These are phyloP conservation scores for Lordiphosa fenestrarum DNA, from an alignment of 2,888 invertebrate genomes.

Conservation along the genomic window DNA sequence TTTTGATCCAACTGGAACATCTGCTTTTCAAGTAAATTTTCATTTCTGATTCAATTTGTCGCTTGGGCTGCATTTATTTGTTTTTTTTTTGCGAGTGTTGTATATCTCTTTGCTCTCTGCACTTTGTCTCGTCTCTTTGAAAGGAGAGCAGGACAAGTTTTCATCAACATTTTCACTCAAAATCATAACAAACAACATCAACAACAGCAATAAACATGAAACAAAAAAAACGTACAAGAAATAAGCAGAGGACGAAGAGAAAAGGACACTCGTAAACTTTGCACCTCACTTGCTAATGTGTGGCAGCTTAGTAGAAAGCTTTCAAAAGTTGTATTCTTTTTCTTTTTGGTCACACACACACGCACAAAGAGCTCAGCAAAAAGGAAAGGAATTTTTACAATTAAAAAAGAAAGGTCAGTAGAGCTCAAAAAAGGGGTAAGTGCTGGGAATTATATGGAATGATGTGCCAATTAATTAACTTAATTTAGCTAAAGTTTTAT, in stretches of 20 bases:
- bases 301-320: constrained; percentile 49
- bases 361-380: constrained; percentile 9
- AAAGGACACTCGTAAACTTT: constrained; percentile 72
- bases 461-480: constrained; percentile 59
- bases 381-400: constrained; percentile 5
- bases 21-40: too few species aligned
- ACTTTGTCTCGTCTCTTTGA: background rate
- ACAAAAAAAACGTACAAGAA: constrained; percentile 1
- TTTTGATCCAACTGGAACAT: too few species aligned
- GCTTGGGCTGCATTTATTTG: background rate
- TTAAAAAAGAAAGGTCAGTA: background rate
- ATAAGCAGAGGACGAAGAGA: constrained; percentile 17
- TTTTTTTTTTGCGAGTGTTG: background rate
- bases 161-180: constrained; percentile 51
- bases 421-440: background rate
- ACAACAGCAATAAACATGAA: constrained; percentile 30
- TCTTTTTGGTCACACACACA: constrained; percentile 2
- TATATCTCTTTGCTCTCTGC: background rate
- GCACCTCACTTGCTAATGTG: constrained; percentile 72
- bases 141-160: constrained; percentile 38
- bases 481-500: constrained; percentile 36
- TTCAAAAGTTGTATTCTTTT: constrained; percentile 8
- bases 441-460: constrained; percentile 24
- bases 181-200: constrained; percentile 44
- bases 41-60: too few species aligned